Base-by-base conservation (phyloP, 2,888 invertebrate species). In the Tinea pellionella region DNA sequence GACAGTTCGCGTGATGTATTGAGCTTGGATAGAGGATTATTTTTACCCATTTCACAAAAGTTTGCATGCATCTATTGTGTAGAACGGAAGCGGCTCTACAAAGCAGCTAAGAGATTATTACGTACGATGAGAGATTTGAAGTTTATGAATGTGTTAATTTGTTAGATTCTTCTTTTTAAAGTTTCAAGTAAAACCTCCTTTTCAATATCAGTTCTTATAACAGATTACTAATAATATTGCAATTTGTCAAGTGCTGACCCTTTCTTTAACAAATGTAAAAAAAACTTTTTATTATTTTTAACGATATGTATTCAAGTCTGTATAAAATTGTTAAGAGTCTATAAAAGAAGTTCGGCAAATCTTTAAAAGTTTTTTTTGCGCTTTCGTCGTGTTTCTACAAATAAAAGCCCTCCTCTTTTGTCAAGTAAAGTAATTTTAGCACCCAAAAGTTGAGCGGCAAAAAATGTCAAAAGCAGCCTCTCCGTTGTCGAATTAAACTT, bases 1-100 rank as follows among this genome's bases (percentile, higher is more conserved):
- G 86, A 84, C 86, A 87, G 81, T 77, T 81, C 69, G 75, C 78
- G 83, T 86, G 87, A 87, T 86, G 86, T 86, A 87, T 87, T 86
- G 81, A 79, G 70, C 74, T 51, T 67, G 73, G 76, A 74, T 71
- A 73, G 78, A 76, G 82, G 85, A 85, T 86, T 87, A 87, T 86
- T 85, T 86, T 84, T 85, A 79, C 84, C 84, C 81, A 80, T 86
- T 85, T 84, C 81, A 83, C 80, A 68, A 59, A 85, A 84, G 82
- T 86, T 86, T 79, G 83, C 87, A 82, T 82, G 83, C 83, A 77
- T 74, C 85, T 78, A 83, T 86, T 86, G 85, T 87, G 67, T 64
- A 66, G 69, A 67, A 68, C 85, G 87, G 87, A 87, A 86, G 84
- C 85, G 85, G 84, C 77, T 65, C 69, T 65, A 79, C 80, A 86